phyloP scores from a whole-genome alignment of 2,888 invertebrate species.

The Neoitamus cyanurus region DNA sequence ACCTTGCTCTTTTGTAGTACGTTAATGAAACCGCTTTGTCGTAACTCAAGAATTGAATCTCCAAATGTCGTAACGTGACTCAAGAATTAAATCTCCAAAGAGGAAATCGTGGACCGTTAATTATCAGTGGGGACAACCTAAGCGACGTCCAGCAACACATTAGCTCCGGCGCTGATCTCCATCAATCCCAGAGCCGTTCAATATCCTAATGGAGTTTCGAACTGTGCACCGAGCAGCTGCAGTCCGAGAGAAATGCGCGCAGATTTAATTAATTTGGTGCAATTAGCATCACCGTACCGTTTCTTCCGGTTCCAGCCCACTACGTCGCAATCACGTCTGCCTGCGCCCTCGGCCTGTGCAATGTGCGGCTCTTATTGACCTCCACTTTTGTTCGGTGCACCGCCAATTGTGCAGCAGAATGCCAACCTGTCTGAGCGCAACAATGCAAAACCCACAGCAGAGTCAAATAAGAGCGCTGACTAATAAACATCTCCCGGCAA shows the following conservation, averaged over 20 bases:
- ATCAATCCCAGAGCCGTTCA: neutral
- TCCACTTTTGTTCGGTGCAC: neutral
- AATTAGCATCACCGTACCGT: slow-evolving; percentile 7
- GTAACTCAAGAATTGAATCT: neutral
- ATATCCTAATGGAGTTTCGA: neutral
- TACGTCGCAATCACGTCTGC: neutral
- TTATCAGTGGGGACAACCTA: neutral
- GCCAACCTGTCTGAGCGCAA: neutral
- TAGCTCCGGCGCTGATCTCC: neutral
- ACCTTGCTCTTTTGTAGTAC: neutral
- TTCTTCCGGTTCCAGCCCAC: slow-evolving; percentile 32
- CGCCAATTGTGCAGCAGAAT: neutral
- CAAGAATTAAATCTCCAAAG: too few relatives aligned
- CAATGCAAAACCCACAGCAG: neutral
- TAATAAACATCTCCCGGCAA: neutral
- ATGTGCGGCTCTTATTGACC: neutral
- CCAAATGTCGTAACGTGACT: neutral
- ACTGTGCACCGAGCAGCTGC: neutral
- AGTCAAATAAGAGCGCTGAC: neutral
- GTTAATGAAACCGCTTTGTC: neutral
- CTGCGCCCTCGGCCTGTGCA: neutral
- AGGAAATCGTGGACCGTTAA: neutral
- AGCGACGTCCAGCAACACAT: neutral
- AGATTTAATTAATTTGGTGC: slow-evolving; percentile 16
- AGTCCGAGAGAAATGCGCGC: neutral